phyloP scores from a whole-genome alignment of 1,140 invertebrate species.

The Notospermus geniculatus region DNA sequence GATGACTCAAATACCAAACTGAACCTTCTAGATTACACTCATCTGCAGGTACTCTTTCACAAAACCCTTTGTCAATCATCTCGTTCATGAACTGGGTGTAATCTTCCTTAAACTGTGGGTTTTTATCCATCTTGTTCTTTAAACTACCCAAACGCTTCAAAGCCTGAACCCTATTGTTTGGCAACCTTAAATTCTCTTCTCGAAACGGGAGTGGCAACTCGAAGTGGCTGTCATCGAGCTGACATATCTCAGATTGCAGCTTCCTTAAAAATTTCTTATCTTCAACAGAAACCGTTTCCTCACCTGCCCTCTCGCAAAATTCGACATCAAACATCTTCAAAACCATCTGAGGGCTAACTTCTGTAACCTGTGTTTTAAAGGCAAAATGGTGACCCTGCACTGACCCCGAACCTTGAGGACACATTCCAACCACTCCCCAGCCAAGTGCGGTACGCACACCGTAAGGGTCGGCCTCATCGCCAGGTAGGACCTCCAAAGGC shows the following conservation, averaged over 20 bases:
- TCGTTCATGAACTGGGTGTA: too few species aligned
- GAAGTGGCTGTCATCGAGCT: not conserved
- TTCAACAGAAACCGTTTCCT: not conserved
- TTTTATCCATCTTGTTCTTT: not conserved
- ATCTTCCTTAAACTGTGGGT: not conserved
- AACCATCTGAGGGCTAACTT: not conserved
- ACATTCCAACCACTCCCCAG: too few species aligned
- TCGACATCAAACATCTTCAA: not conserved
- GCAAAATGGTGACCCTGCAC: too few species aligned
- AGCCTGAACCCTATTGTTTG: not conserved
- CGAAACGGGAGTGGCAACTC: slow-evolving; percentile 5
- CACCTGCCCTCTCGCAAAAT: not conserved
- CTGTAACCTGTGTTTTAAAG: slow-evolving; percentile 4
- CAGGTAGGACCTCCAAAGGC: too few species aligned
- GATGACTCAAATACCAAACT: slow-evolving; percentile 26
- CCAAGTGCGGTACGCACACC: too few species aligned
- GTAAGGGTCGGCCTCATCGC: not conserved
- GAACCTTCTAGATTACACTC: not conserved
- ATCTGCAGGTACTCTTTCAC: too few species aligned
- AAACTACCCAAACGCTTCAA: not conserved
- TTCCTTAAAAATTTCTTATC: not conserved
- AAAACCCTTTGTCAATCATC: too few species aligned
- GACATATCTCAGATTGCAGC: not conserved
- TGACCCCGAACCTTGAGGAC: too few species aligned
- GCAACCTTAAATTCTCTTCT: not conserved